Percentiles rank a stretch among this genome's conserved stretches.
Conservation (phyloP, 2,797 vertebrate species). For the Tachyglossus aculeatus region DNA sequence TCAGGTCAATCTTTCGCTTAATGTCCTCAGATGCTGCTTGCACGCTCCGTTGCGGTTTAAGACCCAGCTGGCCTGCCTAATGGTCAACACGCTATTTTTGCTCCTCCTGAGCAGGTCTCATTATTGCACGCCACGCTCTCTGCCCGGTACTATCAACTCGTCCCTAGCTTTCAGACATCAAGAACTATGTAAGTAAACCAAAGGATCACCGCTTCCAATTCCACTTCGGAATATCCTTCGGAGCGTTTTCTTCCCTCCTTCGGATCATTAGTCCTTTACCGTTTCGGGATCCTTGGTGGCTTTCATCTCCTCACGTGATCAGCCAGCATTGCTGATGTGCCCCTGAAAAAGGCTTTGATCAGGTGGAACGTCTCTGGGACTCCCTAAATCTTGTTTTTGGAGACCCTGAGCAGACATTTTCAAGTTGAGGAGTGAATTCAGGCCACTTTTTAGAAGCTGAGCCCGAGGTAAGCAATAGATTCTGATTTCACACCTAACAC, state of each 20-base stretch:
- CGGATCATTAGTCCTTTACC: not conserved
- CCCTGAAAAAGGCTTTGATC: not conserved
- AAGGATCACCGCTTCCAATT: too few species aligned
- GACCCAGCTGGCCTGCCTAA: too few species aligned
- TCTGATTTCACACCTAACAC: not conserved
- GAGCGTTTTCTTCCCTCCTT: not conserved
- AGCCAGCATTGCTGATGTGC: not conserved
- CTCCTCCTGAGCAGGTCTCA: too few species aligned
- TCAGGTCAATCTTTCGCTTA: too few species aligned
- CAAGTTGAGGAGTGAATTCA: not conserved
- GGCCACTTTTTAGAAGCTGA: not conserved
- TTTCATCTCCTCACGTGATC: slow-evolving; percentile 5
- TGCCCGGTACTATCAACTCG: too few species aligned
- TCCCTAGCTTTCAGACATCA: too few species aligned
- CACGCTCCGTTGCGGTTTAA: too few species aligned
- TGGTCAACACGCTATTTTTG: too few species aligned
- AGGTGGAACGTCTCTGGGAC: not conserved
- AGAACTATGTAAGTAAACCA: too few species aligned
- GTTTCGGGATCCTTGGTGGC: slow-evolving; percentile 1
- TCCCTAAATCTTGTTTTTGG: not conserved
- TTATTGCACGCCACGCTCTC: too few species aligned
- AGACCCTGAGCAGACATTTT: not conserved
- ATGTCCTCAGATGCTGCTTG: too few species aligned
- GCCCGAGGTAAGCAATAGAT: not conserved
- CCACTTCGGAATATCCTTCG: too few species aligned